Evolutionary conservation across 2,888 invertebrate species (phyloP).

Genomic region (Fragum fragum): DNA sequence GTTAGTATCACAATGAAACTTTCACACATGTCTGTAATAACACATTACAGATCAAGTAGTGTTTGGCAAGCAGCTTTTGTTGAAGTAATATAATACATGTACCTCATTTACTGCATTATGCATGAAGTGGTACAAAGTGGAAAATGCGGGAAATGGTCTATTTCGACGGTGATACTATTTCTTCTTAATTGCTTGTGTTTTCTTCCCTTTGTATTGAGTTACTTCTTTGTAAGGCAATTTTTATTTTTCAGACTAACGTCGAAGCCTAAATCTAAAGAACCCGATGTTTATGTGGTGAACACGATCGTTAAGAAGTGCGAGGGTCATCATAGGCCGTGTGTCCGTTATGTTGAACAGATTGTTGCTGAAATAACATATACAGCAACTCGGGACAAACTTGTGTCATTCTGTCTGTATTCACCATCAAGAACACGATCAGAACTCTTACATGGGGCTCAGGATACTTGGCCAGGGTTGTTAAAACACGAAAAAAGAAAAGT

Average conservation of each 20-base stretch:
- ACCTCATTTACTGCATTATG: too few relatives aligned
- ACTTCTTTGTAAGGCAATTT: too few relatives aligned
- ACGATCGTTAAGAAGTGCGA: not conserved
- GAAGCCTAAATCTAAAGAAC: not conserved
- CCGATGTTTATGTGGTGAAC: not conserved
- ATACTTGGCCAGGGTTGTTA: not conserved
- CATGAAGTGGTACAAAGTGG: too few relatives aligned
- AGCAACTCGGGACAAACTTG: not conserved
- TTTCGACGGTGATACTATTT: too few relatives aligned
- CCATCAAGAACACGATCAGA: not conserved
- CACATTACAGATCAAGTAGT: too few relatives aligned
- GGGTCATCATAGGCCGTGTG: not conserved
- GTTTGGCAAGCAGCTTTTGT: too few relatives aligned
- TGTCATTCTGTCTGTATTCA: constrained; percentile 1
- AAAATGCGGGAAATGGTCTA: too few relatives aligned
- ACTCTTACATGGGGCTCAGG: not conserved
- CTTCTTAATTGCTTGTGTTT: too few relatives aligned
- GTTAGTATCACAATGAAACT: too few relatives aligned
- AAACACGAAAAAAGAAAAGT: not conserved
- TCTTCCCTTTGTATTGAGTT: too few relatives aligned
- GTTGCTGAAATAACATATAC: not conserved
- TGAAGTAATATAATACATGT: too few relatives aligned
- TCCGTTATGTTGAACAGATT: not conserved
- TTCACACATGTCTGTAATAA: too few relatives aligned
- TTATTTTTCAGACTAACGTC: not conserved